These are phyloP conservation scores for Aptenodytes forsteri DNA, from an alignment of 2,113 vertebrate genomes.

Conservation along the genomic window DNA sequence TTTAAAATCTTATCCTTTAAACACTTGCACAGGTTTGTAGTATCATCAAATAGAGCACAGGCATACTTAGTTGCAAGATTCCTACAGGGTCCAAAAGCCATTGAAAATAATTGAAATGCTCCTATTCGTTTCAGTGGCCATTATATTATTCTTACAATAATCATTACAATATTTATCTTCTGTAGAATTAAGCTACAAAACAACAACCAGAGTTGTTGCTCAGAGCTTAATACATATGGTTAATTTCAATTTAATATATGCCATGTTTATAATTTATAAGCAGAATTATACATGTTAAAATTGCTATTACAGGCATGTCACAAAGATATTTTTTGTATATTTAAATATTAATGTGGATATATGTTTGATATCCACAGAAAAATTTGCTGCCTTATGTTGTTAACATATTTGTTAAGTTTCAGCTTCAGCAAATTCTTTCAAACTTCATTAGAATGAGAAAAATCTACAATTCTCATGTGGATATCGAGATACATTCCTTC, in stretches of 20 bases:
- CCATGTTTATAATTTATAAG: not conserved
- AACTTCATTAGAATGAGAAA: not conserved
- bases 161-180: not conserved
- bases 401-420: not conserved
- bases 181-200: not conserved
- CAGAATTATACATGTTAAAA: not conserved
- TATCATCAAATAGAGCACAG: not conserved
- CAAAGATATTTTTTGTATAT: not conserved
- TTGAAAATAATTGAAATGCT: not conserved
- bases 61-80: not conserved
- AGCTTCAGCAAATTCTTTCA: not conserved
- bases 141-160: not conserved
- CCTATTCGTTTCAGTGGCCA: not conserved
- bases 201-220: not conserved
- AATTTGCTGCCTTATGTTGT: not conserved
- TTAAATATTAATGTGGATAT: not conserved
- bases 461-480: not conserved
- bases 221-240: not conserved
- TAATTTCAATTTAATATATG: not conserved
- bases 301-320: not conserved
- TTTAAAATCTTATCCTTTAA: not conserved
- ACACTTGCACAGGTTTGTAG: not conserved
- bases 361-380: not conserved
- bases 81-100: not conserved
- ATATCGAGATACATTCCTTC: not conserved